Percentiles rank a stretch among this genome's conserved stretches.
Evolutionary conservation across 2,113 vertebrate genomes (phyloP).

Genomic region (Vimba vimba): DNA sequence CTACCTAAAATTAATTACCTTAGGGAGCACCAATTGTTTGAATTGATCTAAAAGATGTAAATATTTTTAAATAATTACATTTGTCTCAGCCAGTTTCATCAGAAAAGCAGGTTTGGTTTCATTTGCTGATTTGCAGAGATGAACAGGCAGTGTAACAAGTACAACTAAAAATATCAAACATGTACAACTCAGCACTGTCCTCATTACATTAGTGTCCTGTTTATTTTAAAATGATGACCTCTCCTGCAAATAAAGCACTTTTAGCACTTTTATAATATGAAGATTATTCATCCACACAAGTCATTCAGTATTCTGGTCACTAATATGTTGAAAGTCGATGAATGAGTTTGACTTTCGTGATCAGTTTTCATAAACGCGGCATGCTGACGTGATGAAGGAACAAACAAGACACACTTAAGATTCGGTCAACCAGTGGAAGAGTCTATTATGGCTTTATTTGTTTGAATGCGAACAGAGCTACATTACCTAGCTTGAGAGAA

Average conservation of each 20-base stretch:
- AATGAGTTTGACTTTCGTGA: conserved; percentile 18
- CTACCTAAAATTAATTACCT: background rate
- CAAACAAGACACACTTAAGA: background rate
- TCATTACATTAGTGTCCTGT: background rate
- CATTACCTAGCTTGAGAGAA: conserved; percentile 1
- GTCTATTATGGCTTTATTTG: background rate
- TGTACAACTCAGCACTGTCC: conserved; percentile 1
- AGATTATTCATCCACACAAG: conserved; percentile 39
- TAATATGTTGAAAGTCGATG: conserved; percentile 38
- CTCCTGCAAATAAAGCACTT: conserved; percentile 60
- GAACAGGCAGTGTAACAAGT: background rate
- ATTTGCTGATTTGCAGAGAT: conserved; percentile 22
- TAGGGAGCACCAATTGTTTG: conserved; percentile 10
- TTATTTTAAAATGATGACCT: conserved; percentile 51
- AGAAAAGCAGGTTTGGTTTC: conserved; percentile 17
- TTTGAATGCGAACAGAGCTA: background rate
- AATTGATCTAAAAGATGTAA: conserved; percentile 39
- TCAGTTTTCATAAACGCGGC: conserved; percentile 11
- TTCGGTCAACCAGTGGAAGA: background rate
- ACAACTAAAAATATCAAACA: conserved; percentile 4
- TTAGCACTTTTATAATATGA: conserved; percentile 60
- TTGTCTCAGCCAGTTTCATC: conserved; percentile 27
- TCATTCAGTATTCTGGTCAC: conserved; percentile 49
- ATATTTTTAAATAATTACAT: conserved; percentile 12
- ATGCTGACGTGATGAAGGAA: conserved; percentile 13